Evolutionary conservation across 2,797 vertebrate species (phyloP).

Genomic region (Chanos chanos): DNA sequence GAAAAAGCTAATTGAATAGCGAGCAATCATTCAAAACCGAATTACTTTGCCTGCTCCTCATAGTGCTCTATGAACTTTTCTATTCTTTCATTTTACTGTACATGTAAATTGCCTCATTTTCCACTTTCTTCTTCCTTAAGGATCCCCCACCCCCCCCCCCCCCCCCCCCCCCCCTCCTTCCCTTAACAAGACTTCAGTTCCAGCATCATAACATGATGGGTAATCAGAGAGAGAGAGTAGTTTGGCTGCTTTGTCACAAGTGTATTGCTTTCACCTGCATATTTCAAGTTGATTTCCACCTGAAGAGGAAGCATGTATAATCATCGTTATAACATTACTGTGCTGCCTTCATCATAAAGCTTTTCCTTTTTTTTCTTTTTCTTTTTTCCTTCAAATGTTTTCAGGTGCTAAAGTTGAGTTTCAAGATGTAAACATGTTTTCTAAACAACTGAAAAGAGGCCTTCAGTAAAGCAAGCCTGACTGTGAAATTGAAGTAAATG

Average conservation of each 20-base stretch:
- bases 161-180: slow-evolving; percentile 27
- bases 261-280: slow-evolving; percentile 52
- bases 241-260: slow-evolving; percentile 61
- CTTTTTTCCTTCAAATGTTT: slow-evolving; percentile 47
- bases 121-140: slow-evolving; percentile 1
- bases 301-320: too few relatives aligned
- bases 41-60: slow-evolving; percentile 30
- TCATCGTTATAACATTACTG: not conserved
- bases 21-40: slow-evolving; percentile 9
- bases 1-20: slow-evolving; percentile 7
- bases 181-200: slow-evolving; percentile 44
- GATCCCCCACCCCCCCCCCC: slow-evolving; percentile 26
- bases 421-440: slow-evolving; percentile 26
- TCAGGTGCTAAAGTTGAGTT: slow-evolving; percentile 43
- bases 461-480: not conserved
- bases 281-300: slow-evolving; percentile 52
- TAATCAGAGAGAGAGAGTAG: slow-evolving; percentile 61
- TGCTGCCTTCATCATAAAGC: slow-evolving; percentile 14
- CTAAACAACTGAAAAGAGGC: slow-evolving; percentile 7
- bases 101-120: slow-evolving; percentile 51
- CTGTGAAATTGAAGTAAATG: not conserved
- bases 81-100: slow-evolving; percentile 39
- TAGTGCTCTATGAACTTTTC: slow-evolving; percentile 9
- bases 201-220: slow-evolving; percentile 43
- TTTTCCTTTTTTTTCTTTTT: slow-evolving; percentile 49